A percentile compares a stretch with the other conserved stretches of the same genome.
Conservation (phyloP, 1,140 invertebrate genomes). For the Microplitis demolitor region DNA sequence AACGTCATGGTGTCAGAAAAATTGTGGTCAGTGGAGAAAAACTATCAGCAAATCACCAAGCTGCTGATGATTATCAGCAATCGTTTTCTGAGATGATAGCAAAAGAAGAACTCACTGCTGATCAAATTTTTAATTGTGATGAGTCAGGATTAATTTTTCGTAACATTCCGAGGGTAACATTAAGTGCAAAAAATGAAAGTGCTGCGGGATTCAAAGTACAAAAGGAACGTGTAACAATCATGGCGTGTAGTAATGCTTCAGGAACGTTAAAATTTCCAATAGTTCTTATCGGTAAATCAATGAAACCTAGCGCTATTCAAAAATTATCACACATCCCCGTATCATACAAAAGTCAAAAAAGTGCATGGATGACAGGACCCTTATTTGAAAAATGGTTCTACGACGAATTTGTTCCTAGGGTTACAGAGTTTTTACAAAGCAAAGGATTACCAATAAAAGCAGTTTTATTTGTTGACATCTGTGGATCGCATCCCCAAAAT, state of each 20-base stretch:
- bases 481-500: conserved; percentile 32
- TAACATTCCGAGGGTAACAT: conserved; percentile 35
- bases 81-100: conserved; percentile 8
- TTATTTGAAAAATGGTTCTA: conserved; percentile 51
- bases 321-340: conserved; percentile 37
- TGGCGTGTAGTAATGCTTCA: conserved; percentile 51
- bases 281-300: conserved; percentile 41
- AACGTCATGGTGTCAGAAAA: conserved; percentile 27
- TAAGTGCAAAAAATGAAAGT: conserved; percentile 31
- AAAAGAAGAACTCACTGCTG: conserved; percentile 13
- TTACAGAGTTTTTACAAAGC: conserved; percentile 36
- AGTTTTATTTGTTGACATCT: conserved; percentile 54
- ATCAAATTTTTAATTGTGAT: conserved; percentile 46
- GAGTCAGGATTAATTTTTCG: conserved; percentile 45
- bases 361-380: conserved; percentile 45
- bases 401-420: conserved; percentile 41
- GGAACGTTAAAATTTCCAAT: conserved; percentile 48
- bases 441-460: conserved; percentile 46
- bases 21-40: conserved; percentile 27
- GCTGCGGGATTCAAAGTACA: conserved; percentile 27
- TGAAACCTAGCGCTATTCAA: conserved; percentile 43
- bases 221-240: conserved; percentile 34
- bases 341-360: conserved; percentile 43
- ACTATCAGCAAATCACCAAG: conserved; percentile 19
- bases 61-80: not conserved